Base-by-base conservation (phyloP, 1,140 invertebrate genomes). In the Drosophila obscura region DNA sequence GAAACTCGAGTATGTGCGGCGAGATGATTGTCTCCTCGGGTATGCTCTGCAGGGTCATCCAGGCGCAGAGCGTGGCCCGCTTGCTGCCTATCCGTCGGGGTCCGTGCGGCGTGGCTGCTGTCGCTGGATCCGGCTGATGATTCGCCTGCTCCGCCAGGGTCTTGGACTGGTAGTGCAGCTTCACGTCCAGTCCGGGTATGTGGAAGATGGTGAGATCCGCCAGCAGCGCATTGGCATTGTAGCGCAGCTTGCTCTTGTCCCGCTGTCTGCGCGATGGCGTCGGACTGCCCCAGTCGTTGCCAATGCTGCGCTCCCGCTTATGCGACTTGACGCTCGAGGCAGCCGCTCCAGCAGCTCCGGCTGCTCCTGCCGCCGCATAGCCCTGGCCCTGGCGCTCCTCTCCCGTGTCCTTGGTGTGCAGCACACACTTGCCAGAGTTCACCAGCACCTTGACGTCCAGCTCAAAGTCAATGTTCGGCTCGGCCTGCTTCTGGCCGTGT, bases 381-480 rank as follows among this genome's bases (percentile, higher is more conserved):
- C 94, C 46, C 24, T 73, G 73, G 5, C 39, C 53, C 7, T 94
- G 90, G 75, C 96, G 95, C 52, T 97, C 96, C 44, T 97, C 96
- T 65, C 93, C 94, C 0, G 92, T 92, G 90, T 98, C 96, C 92
- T 98, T 98, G 0, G 98, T 98, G 92, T 99, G 98, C 3, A 99
- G 93, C 26, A 98, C 97, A 93, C 98, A 99, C 93, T 99, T 98
- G 1, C 98, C 98, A 80, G 97, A 98, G 90, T 98, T 98, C 55
- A 99, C 98, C 63, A 98, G 95, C 31, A 99, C 97, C 93, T 98
- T 98, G 0, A 99, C 96, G 92, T 99, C 98, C 68, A 99, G 93
- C 91, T 99, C 97, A 91, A 99, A 97, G 92, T 99, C 98, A 66
- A 99, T 97, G 83, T 97, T 98, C 0, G 98, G 98, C 89, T 99